These are phyloP conservation scores for Sinotaia quadrata DNA, from an alignment of 2,888 invertebrate species.

Conservation along the genomic window DNA sequence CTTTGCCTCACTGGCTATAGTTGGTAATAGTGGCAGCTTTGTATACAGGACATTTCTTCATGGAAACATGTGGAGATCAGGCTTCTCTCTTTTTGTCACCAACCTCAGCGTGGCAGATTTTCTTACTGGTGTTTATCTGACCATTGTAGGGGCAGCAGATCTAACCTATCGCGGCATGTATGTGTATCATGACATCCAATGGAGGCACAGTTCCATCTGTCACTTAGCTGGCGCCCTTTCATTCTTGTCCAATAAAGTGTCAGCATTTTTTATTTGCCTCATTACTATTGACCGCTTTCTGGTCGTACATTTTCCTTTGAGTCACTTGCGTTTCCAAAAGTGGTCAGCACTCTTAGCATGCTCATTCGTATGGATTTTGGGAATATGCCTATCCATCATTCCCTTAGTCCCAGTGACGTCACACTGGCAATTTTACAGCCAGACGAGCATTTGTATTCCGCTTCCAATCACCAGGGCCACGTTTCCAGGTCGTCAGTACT, in stretches of 20 bases:
- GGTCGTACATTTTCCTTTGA: slow-evolving; percentile 77
- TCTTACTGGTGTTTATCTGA: slow-evolving; percentile 50
- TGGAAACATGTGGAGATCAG: too few relatives aligned
- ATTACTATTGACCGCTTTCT: slow-evolving; percentile 79
- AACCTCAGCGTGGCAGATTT: slow-evolving; percentile 35
- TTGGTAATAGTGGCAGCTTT: too few relatives aligned
- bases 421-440: slow-evolving; percentile 57
- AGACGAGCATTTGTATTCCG: slow-evolving; percentile 66
- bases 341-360: slow-evolving; percentile 49
- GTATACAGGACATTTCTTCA: too few relatives aligned
- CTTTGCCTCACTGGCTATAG: too few relatives aligned
- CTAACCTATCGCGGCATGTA: slow-evolving; percentile 46
- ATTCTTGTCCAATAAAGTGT: slow-evolving; percentile 76
- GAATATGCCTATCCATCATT: slow-evolving; percentile 53
- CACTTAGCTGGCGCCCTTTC: slow-evolving; percentile 49
- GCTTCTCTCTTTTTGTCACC: slow-evolving; percentile 29
- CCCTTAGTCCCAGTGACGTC: slow-evolving; percentile 56
- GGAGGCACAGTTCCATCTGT: slow-evolving; percentile 47
- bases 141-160: slow-evolving; percentile 49
- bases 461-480: slow-evolving; percentile 64
- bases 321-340: slow-evolving; percentile 44
- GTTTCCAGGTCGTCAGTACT: slow-evolving; percentile 68
- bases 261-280: slow-evolving; percentile 77
- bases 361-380: slow-evolving; percentile 55
- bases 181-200: slow-evolving; percentile 46